A percentile compares a stretch with the other conserved stretches of the same genome.
Evolutionary conservation across 2,113 vertebrate genomes (phyloP).

Genomic region (Melospiza melodia): DNA sequence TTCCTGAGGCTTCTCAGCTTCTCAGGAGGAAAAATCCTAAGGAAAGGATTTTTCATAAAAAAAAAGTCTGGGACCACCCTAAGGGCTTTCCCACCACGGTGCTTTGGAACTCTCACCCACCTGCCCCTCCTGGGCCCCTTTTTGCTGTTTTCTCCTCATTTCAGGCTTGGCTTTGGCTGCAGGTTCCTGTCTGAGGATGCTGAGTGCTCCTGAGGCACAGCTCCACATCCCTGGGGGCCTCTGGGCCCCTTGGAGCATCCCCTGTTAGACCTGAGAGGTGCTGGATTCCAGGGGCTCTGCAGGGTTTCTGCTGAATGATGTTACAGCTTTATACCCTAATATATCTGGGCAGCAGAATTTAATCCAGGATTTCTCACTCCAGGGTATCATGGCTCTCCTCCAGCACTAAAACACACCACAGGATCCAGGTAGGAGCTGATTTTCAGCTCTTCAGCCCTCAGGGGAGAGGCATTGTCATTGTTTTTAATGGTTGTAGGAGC

Average conservation of each 20-base stretch:
- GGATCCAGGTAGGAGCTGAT: neutral
- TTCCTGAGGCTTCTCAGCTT: too few relatives aligned
- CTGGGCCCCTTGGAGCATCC: neutral
- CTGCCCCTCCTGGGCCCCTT: neutral
- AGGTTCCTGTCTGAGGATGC: neutral
- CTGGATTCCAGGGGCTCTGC: neutral
- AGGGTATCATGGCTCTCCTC: neutral
- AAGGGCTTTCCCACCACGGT: accelerated
- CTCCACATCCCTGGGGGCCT: neutral
- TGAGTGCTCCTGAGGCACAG: neutral
- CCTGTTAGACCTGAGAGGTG: neutral
- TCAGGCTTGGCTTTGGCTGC: neutral
- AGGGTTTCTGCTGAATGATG: neutral
- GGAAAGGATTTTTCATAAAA: too few relatives aligned
- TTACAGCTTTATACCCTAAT: neutral
- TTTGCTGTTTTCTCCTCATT: accelerated
- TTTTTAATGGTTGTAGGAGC: neutral
- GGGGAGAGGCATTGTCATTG: neutral
- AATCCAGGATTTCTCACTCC: neutral
- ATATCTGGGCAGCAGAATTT: neutral
- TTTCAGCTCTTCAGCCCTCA: neutral
- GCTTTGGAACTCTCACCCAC: neutral
- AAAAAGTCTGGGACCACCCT: too few relatives aligned
- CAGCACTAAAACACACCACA: neutral
- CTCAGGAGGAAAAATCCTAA: too few relatives aligned